Conservation (phyloP, 2,113 vertebrate species). For the Bubo bubo region DNA sequence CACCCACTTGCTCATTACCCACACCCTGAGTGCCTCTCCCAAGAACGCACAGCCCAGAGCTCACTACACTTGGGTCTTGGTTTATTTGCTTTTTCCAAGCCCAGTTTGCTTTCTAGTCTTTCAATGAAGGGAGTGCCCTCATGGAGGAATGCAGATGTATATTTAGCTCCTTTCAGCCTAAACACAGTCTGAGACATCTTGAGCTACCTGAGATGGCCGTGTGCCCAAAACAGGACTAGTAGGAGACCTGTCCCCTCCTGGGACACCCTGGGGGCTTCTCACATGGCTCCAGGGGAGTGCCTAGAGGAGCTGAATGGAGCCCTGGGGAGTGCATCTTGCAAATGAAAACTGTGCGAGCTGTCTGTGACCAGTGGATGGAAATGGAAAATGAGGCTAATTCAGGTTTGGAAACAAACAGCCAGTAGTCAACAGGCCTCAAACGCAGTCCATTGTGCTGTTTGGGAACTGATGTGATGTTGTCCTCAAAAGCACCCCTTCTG, state of each 20-base stretch:
- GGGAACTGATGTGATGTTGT: not conserved
- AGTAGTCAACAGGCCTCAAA: not conserved
- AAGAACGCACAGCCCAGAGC: not conserved
- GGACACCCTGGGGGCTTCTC: not conserved
- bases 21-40: conserved; percentile 32
- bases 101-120: conserved; percentile 27
- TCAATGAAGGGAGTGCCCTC: conserved; percentile 35
- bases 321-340: not conserved
- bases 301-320: not conserved
- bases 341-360: not conserved
- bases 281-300: not conserved
- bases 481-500: accelerated
- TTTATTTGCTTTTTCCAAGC: conserved; percentile 51
- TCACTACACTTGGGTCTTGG: not conserved
- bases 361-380: not conserved
- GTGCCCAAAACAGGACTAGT: not conserved
- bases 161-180: not conserved
- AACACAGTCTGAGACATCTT: not conserved
- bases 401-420: not conserved
- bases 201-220: not conserved
- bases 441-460: not conserved
- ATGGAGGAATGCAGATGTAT: conserved; percentile 18
- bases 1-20: conserved; percentile 13
- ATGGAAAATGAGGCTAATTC: not conserved
- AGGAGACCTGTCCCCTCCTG: not conserved